A percentile compares a stretch with the other conserved stretches of the same genome.
These are phyloP conservation scores for Gerris lacustris DNA, from an alignment of 2,888 invertebrate species.

Conservation along the genomic window DNA sequence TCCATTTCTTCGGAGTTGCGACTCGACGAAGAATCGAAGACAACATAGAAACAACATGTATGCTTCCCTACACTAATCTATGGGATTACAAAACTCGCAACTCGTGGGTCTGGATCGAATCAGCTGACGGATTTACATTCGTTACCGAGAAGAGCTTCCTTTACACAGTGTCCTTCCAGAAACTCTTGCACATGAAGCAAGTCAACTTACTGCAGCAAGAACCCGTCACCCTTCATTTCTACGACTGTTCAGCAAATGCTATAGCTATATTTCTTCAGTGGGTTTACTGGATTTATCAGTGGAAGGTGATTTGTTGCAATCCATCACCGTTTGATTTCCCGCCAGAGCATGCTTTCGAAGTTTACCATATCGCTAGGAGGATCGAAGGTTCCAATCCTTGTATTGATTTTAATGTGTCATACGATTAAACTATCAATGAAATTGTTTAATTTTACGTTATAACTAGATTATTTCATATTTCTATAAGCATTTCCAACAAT, in stretches of 20 bases:
- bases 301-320: not conserved
- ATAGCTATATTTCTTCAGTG: not conserved
- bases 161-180: not conserved
- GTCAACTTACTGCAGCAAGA: not conserved
- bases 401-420: not conserved
- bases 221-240: not conserved
- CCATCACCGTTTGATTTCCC: not conserved
- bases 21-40: not conserved
- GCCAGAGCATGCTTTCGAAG: not conserved
- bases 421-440: not conserved
- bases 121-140: not conserved
- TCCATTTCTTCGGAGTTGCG: not conserved
- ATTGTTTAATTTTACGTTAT: no score
- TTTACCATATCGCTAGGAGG: not conserved
- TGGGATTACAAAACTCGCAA: not conserved
- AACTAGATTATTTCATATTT: no score
- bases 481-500: no score
- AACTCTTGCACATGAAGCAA: not conserved
- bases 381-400: not conserved
- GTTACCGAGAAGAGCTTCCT: not conserved
- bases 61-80: not conserved
- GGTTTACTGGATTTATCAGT: not conserved
- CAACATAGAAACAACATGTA: not conserved
- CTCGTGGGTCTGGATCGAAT: not conserved
- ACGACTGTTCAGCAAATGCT: not conserved